phyloP scores from a whole-genome alignment of 1,140 invertebrate genomes.

The Dendroctonus valens region DNA sequence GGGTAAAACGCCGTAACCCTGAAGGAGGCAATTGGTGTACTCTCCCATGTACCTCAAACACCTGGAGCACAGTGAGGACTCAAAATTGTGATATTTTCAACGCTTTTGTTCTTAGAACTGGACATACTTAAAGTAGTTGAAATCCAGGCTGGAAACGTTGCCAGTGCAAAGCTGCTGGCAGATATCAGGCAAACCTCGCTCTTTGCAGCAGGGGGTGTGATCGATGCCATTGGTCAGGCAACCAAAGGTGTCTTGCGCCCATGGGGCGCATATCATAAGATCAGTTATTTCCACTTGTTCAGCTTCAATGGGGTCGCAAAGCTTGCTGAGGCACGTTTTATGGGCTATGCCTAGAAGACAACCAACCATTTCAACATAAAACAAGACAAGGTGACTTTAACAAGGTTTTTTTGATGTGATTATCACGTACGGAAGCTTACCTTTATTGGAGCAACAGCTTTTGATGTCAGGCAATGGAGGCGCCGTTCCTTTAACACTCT shows the following conservation, averaged over 20 bases:
- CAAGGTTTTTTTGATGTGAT: too few species aligned
- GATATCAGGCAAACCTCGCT: conserved; percentile 67
- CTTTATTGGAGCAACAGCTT: conserved; percentile 67
- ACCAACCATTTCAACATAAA: neutral
- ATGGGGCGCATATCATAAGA: conserved; percentile 83
- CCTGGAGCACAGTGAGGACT: conserved; percentile 7
- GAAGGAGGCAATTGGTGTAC: conserved; percentile 75
- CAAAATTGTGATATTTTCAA: too few species aligned
- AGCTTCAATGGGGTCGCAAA: conserved; percentile 71
- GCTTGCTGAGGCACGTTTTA: conserved; percentile 69
- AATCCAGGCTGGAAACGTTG: conserved; percentile 74
- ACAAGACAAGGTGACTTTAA: too few species aligned
- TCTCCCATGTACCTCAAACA: conserved; percentile 77
- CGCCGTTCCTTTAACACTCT: conserved; percentile 54
- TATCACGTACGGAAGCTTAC: neutral
- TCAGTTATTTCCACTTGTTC: conserved; percentile 64
- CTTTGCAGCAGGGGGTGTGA: conserved; percentile 75
- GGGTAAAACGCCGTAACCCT: conserved; percentile 79
- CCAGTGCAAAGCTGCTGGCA: conserved; percentile 76
- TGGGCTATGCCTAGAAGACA: conserved; percentile 64
- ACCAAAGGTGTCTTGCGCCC: conserved; percentile 73
- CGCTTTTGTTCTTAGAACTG: neutral
- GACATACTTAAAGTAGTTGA: conserved; percentile 75
- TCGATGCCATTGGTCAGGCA: conserved; percentile 78
- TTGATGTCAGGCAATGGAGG: conserved; percentile 69